Conservation (phyloP, 2,888 invertebrate species). For the Argynnis bischoffii region DNA sequence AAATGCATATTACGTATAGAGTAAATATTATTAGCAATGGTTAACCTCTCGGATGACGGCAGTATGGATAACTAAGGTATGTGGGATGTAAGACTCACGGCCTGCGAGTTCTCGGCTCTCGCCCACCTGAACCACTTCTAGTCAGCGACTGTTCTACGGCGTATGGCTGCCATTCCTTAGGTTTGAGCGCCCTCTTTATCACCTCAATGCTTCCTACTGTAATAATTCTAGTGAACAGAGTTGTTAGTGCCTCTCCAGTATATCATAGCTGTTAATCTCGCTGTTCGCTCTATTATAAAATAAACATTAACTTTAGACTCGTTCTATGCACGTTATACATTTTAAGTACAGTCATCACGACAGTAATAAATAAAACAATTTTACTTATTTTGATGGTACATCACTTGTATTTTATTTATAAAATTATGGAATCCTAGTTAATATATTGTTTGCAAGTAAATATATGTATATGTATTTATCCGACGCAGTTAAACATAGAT, state of each 20-base stretch:
- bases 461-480: background rate
- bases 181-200: slow-evolving; percentile 25
- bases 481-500: background rate
- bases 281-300: slow-evolving; percentile 45
- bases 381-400: background rate
- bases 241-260: slow-evolving; percentile 44
- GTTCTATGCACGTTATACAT: slow-evolving; percentile 34
- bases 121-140: slow-evolving; percentile 15
- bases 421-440: no score
- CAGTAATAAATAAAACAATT: background rate
- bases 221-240: slow-evolving; percentile 36
- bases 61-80: background rate
- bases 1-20: background rate
- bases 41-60: background rate
- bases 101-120: slow-evolving; percentile 5
- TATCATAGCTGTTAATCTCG: slow-evolving; percentile 53
- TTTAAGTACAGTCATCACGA: slow-evolving; percentile 21
- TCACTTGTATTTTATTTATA: background rate
- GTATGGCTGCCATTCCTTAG: slow-evolving; percentile 17
- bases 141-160: background rate
- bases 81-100: slow-evolving; percentile 19
- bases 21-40: slow-evolving; percentile 8
- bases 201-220: slow-evolving; percentile 34
- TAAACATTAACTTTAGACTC: slow-evolving; percentile 48
- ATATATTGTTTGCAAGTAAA: no score